A percentile compares a stretch with the other conserved stretches of the same genome.
phyloP scores from a whole-genome alignment of 2,797 vertebrate genomes.

The Oreochromis mossambicus region DNA sequence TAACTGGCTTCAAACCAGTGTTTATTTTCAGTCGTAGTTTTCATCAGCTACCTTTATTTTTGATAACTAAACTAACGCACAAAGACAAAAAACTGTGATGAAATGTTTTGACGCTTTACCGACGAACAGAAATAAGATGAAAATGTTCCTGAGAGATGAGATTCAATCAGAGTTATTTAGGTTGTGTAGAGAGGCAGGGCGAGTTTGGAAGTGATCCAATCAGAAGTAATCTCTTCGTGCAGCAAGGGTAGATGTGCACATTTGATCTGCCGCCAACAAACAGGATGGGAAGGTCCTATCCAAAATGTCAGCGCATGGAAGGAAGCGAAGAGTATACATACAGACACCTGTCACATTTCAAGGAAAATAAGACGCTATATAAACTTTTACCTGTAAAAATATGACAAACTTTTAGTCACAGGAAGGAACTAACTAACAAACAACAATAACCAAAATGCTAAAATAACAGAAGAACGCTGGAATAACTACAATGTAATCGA shows the following conservation, averaged over 20 bases:
- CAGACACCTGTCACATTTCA: not conserved
- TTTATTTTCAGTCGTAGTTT: not conserved
- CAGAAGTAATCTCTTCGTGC: not conserved
- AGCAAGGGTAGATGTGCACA: not conserved
- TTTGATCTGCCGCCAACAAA: not conserved
- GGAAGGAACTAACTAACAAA: not conserved
- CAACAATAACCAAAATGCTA: not conserved
- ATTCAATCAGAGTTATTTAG: not conserved
- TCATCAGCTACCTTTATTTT: not conserved
- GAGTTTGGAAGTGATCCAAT: not conserved
- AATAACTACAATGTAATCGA: not conserved
- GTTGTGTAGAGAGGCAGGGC: not conserved
- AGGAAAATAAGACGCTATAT: not conserved
- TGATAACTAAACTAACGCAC: rapidly evolving
- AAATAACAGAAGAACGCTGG: not conserved
- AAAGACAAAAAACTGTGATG: not conserved
- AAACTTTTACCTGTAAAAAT: not conserved
- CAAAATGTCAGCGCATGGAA: not conserved
- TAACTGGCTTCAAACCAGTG: not conserved
- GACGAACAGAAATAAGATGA: not conserved
- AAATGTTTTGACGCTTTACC: not conserved
- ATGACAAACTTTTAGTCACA: not conserved
- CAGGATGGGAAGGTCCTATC: not conserved
- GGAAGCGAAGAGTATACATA: not conserved
- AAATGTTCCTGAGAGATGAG: not conserved